Evolutionary conservation across 1,140 invertebrate species (phyloP), one percentile per base, ranked within the genome.

Genomic region (Drosophila pectinifera): DNA sequence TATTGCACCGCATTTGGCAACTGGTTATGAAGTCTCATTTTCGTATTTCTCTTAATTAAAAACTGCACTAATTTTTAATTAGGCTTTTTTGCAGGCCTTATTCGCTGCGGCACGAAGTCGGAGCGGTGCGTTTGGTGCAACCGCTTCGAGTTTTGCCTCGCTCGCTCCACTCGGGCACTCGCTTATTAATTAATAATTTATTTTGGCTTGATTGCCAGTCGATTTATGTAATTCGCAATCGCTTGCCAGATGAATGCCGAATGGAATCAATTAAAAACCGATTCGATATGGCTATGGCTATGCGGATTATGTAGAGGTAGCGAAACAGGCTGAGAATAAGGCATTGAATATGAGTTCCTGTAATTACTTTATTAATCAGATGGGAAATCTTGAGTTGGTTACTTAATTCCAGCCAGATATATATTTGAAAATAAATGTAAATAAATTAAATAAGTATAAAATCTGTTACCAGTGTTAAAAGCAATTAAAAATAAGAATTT

Each of bases 11-110:
- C 75, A 80, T 88, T 88, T 84, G 84, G 83, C 84, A 89, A 83
- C 83, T 89, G 83, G 83, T 88, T 88, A 88, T 88, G 84, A 89
- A 88, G 83, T 89, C 84, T 88, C 83, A 84, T 83, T 88, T 81
- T 81, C 46, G 81, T 80, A 84, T 84, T 84, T 85, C 78, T 86
- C 81, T 82, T 86, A 85, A 85, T 85, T 85, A 85, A 85, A 84
- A 89, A 83, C 80, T 85, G 82, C 73, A 84, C 83, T 88, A 79
- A 88, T 88, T 89, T 86, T 83, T 80, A 88, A 88, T 88, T 88
- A 88, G 79, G 72, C 59, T 77, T 77, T 69, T 74, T 65, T 76
- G 28, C 41, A 46, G 13, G 51, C 64, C 64, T 46, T 70, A 14
- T 70, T 41, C 26, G 67, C 18, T 45, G 62, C 46, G 18, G 20